Percentiles rank a stretch among this genome's conserved stretches.
These are phyloP conservation scores for Camptogramma bilineatum DNA, from an alignment of 2,888 invertebrate species.

Conservation along the genomic window DNA sequence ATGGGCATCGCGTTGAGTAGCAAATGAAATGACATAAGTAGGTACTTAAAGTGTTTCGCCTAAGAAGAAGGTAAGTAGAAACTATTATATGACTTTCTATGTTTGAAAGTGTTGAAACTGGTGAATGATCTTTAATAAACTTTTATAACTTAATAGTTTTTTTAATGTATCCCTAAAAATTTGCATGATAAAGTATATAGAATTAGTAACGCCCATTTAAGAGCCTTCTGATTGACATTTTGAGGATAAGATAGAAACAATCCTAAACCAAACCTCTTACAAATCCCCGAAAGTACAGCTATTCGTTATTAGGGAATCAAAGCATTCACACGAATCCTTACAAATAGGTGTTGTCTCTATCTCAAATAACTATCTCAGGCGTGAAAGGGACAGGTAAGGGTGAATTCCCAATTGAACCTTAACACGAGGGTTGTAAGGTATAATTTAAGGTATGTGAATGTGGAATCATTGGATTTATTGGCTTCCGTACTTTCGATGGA, in stretches of 20 bases:
- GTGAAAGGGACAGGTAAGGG: constrained; percentile 53
- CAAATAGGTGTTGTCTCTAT: constrained; percentile 62
- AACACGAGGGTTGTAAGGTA: constrained; percentile 62
- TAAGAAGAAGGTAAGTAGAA: too few relatives aligned
- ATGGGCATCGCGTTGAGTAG: too few relatives aligned
- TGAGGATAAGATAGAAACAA: constrained; percentile 22
- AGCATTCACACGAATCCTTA: constrained; percentile 55
- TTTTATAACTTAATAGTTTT: too few relatives aligned
- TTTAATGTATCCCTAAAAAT: too few relatives aligned
- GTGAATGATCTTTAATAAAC: too few relatives aligned
- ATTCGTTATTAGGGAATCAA: constrained; percentile 60
- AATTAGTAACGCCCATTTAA: too few relatives aligned
- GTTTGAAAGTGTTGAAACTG: too few relatives aligned
- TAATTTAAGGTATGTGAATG: constrained; percentile 62
- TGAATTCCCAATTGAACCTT: constrained; percentile 64
- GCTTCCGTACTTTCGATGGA: constrained; percentile 69
- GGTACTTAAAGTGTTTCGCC: too few relatives aligned
- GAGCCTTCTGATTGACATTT: neutral
- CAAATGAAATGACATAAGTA: too few relatives aligned
- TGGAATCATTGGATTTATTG: constrained; percentile 75
- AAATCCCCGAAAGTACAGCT: constrained; percentile 49
- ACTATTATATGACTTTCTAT: too few relatives aligned
- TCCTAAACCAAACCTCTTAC: neutral
- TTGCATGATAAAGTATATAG: too few relatives aligned
- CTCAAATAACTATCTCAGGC: constrained; percentile 56